A percentile compares a stretch with the other conserved stretches of the same genome.
Conservation (phyloP, 2,888 invertebrate genomes). For the Morinoia aosen region DNA sequence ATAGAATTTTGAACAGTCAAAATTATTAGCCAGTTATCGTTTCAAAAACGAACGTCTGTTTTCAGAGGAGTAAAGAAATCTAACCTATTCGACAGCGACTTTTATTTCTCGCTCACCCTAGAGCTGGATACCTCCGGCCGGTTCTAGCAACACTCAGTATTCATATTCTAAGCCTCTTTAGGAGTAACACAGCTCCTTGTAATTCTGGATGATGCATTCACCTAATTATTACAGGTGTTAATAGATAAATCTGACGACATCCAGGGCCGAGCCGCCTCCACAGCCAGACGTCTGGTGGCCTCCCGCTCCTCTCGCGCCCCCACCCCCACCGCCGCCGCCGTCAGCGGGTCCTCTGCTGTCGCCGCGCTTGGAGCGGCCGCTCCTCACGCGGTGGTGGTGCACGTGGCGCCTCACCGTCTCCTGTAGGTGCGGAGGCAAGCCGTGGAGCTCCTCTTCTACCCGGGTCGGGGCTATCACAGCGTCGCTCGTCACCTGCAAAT, state of each 20-base stretch:
- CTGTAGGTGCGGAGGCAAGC: constrained; percentile 19
- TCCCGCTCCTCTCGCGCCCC: not conserved
- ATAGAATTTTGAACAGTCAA: not conserved
- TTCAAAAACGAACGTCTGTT: not conserved
- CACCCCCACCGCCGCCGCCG: not conserved
- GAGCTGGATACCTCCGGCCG: not conserved
- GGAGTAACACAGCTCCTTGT: no score
- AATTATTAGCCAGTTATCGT: not conserved
- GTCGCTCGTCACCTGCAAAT: not conserved
- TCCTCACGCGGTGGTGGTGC: constrained; percentile 14
- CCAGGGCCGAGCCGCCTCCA: constrained; percentile 27
- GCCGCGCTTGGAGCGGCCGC: not conserved
- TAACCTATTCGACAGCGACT: not conserved
- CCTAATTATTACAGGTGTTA: not conserved
- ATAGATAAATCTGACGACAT: constrained; percentile 40
- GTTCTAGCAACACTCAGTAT: no score
- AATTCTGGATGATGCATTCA: no score
- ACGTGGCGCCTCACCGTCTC: constrained; percentile 22
- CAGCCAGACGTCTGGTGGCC: not conserved
- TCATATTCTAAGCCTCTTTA: no score
- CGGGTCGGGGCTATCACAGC: constrained; percentile 1
- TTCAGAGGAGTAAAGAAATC: not conserved
- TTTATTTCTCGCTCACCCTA: not conserved
- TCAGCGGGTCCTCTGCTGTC: not conserved
- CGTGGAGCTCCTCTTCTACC: not conserved